Percentiles rank a stretch among this genome's conserved stretches.
phyloP scores from a whole-genome alignment of 2,113 vertebrate species.

The Chlamydotis undulata region DNA sequence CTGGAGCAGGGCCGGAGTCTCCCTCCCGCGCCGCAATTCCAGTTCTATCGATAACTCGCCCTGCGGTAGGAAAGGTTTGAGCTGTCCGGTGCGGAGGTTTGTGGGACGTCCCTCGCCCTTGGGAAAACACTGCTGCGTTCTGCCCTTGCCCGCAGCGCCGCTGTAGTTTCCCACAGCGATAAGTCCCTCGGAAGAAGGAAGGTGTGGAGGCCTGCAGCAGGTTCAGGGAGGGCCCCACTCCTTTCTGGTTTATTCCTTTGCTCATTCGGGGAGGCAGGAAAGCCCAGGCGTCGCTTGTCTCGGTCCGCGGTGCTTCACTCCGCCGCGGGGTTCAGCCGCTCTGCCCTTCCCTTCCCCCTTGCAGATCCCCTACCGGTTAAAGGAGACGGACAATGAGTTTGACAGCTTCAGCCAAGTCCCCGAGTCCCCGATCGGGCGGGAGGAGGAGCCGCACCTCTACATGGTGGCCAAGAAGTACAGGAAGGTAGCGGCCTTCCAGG shows the following conservation, averaged over 20 bases:
- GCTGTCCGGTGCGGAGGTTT: background rate
- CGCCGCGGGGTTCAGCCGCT: background rate
- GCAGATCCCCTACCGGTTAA: constrained; percentile 94
- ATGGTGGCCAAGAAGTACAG: constrained; percentile 97
- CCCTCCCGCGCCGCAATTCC: background rate
- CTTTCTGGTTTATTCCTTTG: background rate
- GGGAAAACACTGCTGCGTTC: constrained; percentile 39
- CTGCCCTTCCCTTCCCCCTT: background rate
- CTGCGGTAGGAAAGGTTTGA: background rate
- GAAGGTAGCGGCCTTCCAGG: constrained; percentile 80
- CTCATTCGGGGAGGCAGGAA: background rate
- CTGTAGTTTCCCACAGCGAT: constrained; percentile 38
- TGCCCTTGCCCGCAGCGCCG: background rate
- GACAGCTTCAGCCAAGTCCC: constrained; percentile 95
- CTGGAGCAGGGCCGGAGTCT: background rate
- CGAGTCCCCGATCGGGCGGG: constrained; percentile 91
- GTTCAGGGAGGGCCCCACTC: constrained; percentile 17
- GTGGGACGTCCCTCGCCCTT: background rate
- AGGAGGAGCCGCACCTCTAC: constrained; percentile 94
- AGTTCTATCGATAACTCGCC: background rate
- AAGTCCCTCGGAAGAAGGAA: background rate
- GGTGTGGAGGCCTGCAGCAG: background rate
- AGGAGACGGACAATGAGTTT: constrained; percentile 90
- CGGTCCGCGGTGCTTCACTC: background rate
- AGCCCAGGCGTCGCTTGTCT: background rate